Conservation (phyloP, 1,140 invertebrate genomes). For the Drosophila virilis region DNA sequence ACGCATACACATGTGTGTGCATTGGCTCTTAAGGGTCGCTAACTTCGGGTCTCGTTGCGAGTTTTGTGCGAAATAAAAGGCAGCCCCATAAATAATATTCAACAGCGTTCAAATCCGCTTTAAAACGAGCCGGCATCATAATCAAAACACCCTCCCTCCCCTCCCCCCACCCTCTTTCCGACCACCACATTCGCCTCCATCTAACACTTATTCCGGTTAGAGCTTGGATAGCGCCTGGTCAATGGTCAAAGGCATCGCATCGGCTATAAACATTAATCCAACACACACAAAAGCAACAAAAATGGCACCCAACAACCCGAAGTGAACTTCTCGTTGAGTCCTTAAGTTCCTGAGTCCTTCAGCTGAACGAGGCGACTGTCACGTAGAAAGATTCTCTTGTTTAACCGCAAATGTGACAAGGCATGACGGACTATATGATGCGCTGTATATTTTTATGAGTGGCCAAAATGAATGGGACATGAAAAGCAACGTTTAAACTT, state of each 20-base stretch:
- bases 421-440: background rate
- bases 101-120: slow-evolving; percentile 74
- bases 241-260: slow-evolving; percentile 32
- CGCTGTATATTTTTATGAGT: background rate
- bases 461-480: too few species aligned
- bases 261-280: slow-evolving; percentile 42
- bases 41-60: slow-evolving; percentile 26
- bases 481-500: too few species aligned
- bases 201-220: slow-evolving; percentile 5
- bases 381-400: background rate
- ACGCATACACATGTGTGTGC: slow-evolving; percentile 14
- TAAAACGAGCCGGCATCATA: slow-evolving; percentile 58
- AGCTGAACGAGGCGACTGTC: background rate
- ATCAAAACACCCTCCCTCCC: slow-evolving; percentile 21
- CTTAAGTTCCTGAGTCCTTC: background rate
- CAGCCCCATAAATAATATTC: slow-evolving; percentile 76
- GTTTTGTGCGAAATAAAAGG: slow-evolving; percentile 63
- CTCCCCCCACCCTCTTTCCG: background rate
- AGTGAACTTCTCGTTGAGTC: background rate
- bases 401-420: background rate
- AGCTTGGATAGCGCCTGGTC: slow-evolving; percentile 23
- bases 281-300: slow-evolving; percentile 17
- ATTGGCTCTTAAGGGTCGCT: slow-evolving; percentile 61
- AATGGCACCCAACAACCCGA: slow-evolving; percentile 11
- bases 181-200: too few species aligned